Percentiles rank a stretch among this genome's conserved stretches.
Conservation (phyloP, 2,113 vertebrate genomes). For the Entelurus aequoreus region DNA sequence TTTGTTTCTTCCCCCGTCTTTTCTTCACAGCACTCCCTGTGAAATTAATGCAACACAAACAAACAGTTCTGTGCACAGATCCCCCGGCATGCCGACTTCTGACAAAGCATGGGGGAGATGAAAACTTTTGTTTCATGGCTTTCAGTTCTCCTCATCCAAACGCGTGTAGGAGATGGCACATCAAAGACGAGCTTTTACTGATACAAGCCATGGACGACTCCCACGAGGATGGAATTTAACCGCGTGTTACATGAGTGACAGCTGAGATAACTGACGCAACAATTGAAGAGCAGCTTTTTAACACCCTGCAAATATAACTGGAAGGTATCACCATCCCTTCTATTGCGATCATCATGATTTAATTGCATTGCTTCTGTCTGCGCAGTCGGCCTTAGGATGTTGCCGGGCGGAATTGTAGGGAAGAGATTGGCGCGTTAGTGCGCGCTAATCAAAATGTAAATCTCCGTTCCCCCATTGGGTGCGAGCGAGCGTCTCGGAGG, state of each 20-base stretch:
- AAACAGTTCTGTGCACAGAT: slow-evolving; percentile 50
- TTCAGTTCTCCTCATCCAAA: slow-evolving; percentile 26
- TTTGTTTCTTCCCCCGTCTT: slow-evolving; percentile 1
- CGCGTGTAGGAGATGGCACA: slow-evolving; percentile 49
- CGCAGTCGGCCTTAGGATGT: slow-evolving; percentile 24
- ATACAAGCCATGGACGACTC: slow-evolving; percentile 59
- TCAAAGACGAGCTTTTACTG: slow-evolving; percentile 56
- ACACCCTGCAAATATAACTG: slow-evolving; percentile 24
- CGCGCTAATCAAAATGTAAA: slow-evolving; percentile 70
- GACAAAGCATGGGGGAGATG: slow-evolving; percentile 43
- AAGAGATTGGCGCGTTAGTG: slow-evolving; percentile 13
- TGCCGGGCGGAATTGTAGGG: slow-evolving; percentile 32
- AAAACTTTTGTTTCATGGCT: slow-evolving; percentile 58
- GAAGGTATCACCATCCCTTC: slow-evolving; percentile 30
- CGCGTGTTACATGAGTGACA: slow-evolving; percentile 41
- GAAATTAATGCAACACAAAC: slow-evolving; percentile 58
- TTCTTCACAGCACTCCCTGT: slow-evolving; percentile 29
- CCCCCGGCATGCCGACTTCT: slow-evolving; percentile 46
- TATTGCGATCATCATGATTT: slow-evolving; percentile 35
- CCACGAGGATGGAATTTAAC: slow-evolving; percentile 43
- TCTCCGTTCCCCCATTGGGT: slow-evolving; percentile 46
- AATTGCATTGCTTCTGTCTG: slow-evolving; percentile 54
- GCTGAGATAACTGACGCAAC: slow-evolving; percentile 18
- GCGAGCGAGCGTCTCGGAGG: slow-evolving; percentile 53
- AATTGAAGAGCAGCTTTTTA: slow-evolving; percentile 5